Evolutionary conservation across 2,888 invertebrate genomes (phyloP).

Genomic region (Dorcus parallelipipedus): DNA sequence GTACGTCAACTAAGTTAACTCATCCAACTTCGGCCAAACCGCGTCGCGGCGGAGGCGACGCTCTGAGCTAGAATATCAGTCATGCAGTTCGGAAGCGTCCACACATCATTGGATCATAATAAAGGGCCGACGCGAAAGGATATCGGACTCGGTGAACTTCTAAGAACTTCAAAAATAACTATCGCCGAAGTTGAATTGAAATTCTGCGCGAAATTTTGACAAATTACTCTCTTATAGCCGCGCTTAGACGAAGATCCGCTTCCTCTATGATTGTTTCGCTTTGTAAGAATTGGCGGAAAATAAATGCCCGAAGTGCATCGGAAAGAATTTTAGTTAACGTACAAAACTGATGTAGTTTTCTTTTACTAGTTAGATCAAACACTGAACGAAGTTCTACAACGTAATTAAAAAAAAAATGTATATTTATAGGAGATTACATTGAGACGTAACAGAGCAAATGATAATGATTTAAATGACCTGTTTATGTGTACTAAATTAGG

Average conservation of each 20-base stretch:
- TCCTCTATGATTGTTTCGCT: no score
- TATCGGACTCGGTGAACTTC: neutral
- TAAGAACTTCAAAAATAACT: conserved; percentile 22
- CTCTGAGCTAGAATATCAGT: neutral
- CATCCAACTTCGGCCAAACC: conserved; percentile 5
- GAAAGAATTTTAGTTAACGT: no score
- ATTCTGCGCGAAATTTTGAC: conserved; percentile 1
- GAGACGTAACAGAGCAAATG: no score
- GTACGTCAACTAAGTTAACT: conserved; percentile 4
- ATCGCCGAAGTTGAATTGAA: conserved; percentile 15
- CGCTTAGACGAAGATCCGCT: neutral
- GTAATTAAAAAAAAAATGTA: no score
- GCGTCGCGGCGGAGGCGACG: neutral
- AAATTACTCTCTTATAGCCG: neutral
- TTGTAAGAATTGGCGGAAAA: no score
- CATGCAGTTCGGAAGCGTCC: neutral
- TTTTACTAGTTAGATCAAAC: no score
- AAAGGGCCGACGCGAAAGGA: neutral
- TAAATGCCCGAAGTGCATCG: no score
- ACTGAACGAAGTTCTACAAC: no score
- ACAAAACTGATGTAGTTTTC: no score
- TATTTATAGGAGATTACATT: no score
- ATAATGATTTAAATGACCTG: no score
- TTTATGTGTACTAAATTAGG: no score
- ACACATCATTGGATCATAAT: conserved; percentile 2